Percentiles rank a stretch among this genome's conserved stretches.
Conservation (phyloP, 2,113 vertebrate species). For the Petrocephalus microphthalmus region DNA sequence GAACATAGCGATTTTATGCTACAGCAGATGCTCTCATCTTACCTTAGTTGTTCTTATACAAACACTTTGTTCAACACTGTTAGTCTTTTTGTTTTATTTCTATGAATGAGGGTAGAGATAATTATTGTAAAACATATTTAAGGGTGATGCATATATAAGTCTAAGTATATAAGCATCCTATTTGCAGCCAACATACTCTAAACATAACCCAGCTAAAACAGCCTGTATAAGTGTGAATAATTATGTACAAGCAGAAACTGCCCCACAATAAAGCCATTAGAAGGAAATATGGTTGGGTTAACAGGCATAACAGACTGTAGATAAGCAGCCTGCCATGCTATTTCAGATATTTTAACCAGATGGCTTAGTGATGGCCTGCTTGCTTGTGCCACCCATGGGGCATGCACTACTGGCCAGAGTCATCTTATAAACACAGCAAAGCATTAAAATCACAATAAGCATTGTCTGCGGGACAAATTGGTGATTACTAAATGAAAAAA, state of each 20-base stretch:
- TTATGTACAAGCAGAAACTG: neutral
- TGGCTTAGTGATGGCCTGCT: neutral
- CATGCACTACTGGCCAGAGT: neutral
- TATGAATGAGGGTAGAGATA: neutral
- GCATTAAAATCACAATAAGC: slow-evolving; percentile 11
- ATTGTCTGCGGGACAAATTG: slow-evolving; percentile 10
- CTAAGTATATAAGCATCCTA: neutral
- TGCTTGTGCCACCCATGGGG: neutral
- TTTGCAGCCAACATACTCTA: neutral
- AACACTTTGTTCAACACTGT: neutral
- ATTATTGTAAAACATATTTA: neutral
- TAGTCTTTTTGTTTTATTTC: neutral
- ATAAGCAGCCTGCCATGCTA: neutral
- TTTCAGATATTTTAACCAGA: slow-evolving; percentile 7
- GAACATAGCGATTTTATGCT: neutral
- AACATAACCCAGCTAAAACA: slow-evolving; percentile 1
- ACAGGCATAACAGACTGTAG: neutral
- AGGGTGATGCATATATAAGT: neutral
- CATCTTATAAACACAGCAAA: neutral
- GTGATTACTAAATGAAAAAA: slow-evolving; percentile 5
- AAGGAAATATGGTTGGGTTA: neutral
- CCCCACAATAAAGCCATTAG: neutral
- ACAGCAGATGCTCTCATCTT: neutral
- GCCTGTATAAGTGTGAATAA: neutral
- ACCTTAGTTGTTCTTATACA: neutral